Percentiles rank a stretch among this genome's conserved stretches.
Conservation (phyloP, 1,140 invertebrate genomes). For the Tetragnatha versicolor region DNA sequence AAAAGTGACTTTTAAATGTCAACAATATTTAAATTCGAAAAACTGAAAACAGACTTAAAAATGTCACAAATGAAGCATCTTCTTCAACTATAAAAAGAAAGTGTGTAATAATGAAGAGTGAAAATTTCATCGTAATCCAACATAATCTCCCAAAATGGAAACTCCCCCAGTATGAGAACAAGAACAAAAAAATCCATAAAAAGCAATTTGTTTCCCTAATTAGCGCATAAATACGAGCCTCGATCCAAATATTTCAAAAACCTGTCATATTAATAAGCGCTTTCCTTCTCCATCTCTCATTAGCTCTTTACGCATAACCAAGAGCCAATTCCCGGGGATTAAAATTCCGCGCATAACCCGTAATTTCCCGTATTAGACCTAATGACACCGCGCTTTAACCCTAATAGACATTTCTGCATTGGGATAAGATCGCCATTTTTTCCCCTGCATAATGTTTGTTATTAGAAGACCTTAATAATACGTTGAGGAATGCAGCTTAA, state of each 20-base stretch:
- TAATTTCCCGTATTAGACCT: slow-evolving; percentile 45
- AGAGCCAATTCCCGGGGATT: slow-evolving; percentile 38
- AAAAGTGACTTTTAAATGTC: too few relatives aligned
- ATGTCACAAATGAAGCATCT: too few relatives aligned
- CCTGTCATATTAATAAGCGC: slow-evolving; percentile 39
- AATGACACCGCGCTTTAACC: slow-evolving; percentile 33
- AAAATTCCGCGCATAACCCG: slow-evolving; percentile 48
- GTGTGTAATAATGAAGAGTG: too few relatives aligned
- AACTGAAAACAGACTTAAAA: too few relatives aligned
- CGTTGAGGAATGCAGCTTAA: neutral
- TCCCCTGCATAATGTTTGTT: slow-evolving; percentile 28
- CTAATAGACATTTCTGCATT: slow-evolving; percentile 34
- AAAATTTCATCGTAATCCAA: too few relatives aligned
- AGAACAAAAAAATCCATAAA: slow-evolving; percentile 40
- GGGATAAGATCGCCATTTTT: slow-evolving; percentile 1
- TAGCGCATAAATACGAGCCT: slow-evolving; percentile 37
- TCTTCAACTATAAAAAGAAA: too few relatives aligned
- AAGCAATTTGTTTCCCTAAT: slow-evolving; percentile 43
- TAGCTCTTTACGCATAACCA: slow-evolving; percentile 14
- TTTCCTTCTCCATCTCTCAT: slow-evolving; percentile 6
- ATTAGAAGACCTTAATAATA: slow-evolving; percentile 29
- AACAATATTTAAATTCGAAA: too few relatives aligned
- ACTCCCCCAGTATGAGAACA: too few relatives aligned
- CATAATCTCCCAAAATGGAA: too few relatives aligned
- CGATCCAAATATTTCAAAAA: slow-evolving; percentile 44